Evolutionary conservation across 1,140 invertebrate species (phyloP).

Genomic region (Drosophila carrolli): DNA sequence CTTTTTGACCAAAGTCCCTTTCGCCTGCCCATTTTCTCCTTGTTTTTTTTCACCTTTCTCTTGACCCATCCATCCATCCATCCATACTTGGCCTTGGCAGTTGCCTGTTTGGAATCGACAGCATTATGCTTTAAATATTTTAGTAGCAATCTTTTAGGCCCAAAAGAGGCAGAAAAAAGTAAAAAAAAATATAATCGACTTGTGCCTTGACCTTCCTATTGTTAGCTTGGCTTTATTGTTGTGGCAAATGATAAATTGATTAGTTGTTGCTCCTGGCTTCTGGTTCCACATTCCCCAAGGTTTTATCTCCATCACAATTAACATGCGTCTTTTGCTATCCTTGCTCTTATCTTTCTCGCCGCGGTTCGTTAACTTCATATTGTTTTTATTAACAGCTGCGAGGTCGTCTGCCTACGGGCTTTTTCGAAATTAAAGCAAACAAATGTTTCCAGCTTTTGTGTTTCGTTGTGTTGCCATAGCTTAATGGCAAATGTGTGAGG

Average conservation of each 20-base stretch:
- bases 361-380: constrained; percentile 55
- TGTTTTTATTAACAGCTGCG: constrained; percentile 58
- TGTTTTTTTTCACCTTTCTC: constrained; percentile 10
- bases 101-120: constrained; percentile 32
- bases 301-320: constrained; percentile 12
- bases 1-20: constrained; percentile 5
- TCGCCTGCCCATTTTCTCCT: constrained; percentile 7
- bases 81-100: constrained; percentile 14
- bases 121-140: constrained; percentile 70
- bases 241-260: constrained; percentile 79
- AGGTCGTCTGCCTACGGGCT: constrained; percentile 17
- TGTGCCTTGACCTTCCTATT: constrained; percentile 45
- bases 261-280: constrained; percentile 45
- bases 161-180: constrained; percentile 26
- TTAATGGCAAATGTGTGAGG: constrained; percentile 9
- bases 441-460: constrained; percentile 31
- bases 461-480: constrained; percentile 14
- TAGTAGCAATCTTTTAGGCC: constrained; percentile 57
- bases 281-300: neutral
- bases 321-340: constrained; percentile 12
- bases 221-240: constrained; percentile 54
- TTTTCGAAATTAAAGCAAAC: constrained; percentile 64
- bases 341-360: constrained; percentile 44
- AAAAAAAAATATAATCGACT: constrained; percentile 35
- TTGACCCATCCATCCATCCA: constrained; percentile 30